Conservation (phyloP, 2,797 vertebrate species). For the Cottoperca gobio region DNA sequence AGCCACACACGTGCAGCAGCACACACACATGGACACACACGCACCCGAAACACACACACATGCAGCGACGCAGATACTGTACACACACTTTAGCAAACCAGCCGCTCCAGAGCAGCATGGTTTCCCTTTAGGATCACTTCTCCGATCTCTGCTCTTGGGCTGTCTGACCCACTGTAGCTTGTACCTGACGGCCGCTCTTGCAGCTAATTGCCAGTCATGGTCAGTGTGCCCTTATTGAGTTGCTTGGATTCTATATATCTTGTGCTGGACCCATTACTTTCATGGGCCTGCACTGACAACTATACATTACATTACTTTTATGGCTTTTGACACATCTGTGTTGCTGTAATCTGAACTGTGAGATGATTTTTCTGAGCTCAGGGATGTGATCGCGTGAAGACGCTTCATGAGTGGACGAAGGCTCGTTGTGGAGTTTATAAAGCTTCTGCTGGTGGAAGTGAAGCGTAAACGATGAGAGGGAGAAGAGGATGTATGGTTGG, state of each 20-base stretch:
- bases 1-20: conserved; percentile 50
- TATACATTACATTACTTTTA: conserved; percentile 34
- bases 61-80: neutral
- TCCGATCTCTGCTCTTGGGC: conserved; percentile 40
- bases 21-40: neutral
- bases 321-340: conserved; percentile 36
- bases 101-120: neutral
- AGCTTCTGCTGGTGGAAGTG: neutral
- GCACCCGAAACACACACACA: neutral
- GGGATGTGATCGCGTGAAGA: neutral
- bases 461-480: neutral
- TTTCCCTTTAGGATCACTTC: conserved; percentile 13
- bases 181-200: conserved; percentile 50
- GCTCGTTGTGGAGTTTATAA: conserved; percentile 1
- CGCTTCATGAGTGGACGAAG: neutral
- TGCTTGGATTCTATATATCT: conserved; percentile 49
- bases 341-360: conserved; percentile 2
- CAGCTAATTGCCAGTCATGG: conserved; percentile 55
- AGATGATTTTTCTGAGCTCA: neutral
- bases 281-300: conserved; percentile 47
- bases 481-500: neutral
- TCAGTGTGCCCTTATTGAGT: conserved; percentile 50
- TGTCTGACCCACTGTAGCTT: conserved; percentile 30
- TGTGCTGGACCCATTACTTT: conserved; percentile 57
- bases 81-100: neutral